Evolutionary conservation across 2,888 invertebrate genomes (phyloP).

Genomic region (Diaphora mendica): DNA sequence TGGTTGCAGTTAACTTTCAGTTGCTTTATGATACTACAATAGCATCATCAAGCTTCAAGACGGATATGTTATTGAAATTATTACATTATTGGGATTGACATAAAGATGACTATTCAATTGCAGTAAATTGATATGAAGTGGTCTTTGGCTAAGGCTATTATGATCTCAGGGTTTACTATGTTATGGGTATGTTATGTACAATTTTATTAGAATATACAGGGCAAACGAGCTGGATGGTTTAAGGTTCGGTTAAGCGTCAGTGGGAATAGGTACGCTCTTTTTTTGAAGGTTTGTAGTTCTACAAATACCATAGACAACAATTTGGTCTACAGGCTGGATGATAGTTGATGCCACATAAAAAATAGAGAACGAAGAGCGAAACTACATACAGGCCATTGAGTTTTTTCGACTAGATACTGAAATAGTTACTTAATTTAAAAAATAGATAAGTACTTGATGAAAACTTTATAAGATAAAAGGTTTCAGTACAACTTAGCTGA

Average conservation of each 20-base stretch:
- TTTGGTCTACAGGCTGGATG: no score
- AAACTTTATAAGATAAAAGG: constrained; percentile 29
- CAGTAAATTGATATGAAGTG: constrained; percentile 19
- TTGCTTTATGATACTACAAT: constrained; percentile 1
- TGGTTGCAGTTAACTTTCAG: background rate
- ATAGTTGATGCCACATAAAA: no score
- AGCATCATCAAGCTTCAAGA: background rate
- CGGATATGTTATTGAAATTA: constrained; percentile 9
- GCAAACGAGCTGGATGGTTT: background rate
- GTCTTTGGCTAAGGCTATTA: background rate
- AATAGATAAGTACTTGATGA: constrained; percentile 24
- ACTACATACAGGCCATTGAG: no score
- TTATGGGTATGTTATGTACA: background rate
- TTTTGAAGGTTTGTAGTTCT: no score
- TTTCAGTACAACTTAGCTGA: constrained; percentile 30
- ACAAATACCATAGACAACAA: no score
- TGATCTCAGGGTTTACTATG: background rate
- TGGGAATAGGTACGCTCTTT: no score
- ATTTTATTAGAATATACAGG: background rate
- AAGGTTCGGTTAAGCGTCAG: no score
- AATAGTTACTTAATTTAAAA: background rate
- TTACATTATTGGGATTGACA: constrained; percentile 22
- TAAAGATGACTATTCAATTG: constrained; percentile 25
- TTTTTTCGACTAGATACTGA: no score
- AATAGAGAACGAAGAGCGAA: no score